Base-by-base conservation (phyloP, 2,888 invertebrate genomes). In the Autographa gamma region DNA sequence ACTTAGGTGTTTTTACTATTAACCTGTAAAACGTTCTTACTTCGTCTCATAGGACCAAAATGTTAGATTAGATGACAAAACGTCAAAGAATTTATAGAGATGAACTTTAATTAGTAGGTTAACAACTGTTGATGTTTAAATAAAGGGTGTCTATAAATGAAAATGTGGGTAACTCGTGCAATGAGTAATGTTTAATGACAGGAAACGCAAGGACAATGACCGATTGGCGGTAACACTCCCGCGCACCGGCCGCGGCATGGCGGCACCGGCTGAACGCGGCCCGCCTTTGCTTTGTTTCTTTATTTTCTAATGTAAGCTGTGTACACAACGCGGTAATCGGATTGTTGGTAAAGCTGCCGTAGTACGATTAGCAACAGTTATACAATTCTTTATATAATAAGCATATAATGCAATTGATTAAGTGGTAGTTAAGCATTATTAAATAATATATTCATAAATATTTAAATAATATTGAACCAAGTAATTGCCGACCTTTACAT, bases 171-270 rank as follows among this genome's bases (percentile, higher is more conserved):
- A 82, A 79, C 71, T 75, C 77, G 70, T 84, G 78, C 76, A 85
- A 88, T 89, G 86, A 88, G 83, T 88, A 88, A 88, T 86, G 87
- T 79, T 83, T 86, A 87, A 87, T 83, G 86, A 87, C 89, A 88
- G 89, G 88, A 89, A 90, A 88, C 83, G 81, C 76, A 86, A 88
- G 91, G 88, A 89, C 91, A 88, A 89, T 89, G 92, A 91, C 91
- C 91, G 91, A 92, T 90, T 88, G 86, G 83, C 76, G 65, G 77
- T 74, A 79, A 77, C 83, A 82, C 80, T 83, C 85, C 84, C 76
- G 85, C 81, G 77, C 76, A 79, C 56, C 64, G 74, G 66, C 74
- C 74, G 3, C 3, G 25, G 85, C 81, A 76, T 76, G 77, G 52
- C 64, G 74, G 66, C 74, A 79, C 56, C 66, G 74, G 68, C 74